Evolutionary conservation across 2,888 invertebrate genomes (phyloP).

Genomic region (Agrotis clavis): DNA sequence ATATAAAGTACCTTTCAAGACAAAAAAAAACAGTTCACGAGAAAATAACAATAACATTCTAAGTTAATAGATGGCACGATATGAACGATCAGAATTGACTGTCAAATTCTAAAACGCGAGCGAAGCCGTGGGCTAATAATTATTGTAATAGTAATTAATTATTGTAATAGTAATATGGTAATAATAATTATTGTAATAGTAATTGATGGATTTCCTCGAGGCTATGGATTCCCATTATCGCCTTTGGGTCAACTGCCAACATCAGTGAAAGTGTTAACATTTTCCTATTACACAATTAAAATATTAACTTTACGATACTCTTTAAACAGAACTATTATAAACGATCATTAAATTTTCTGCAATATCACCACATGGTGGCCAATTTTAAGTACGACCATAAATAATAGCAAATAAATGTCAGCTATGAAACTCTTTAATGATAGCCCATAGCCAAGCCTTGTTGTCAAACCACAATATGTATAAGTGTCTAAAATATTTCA

Average conservation of each 20-base stretch:
- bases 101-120: no score
- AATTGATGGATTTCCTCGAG: slow-evolving; percentile 12
- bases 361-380: neutral
- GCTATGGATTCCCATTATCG: slow-evolving; percentile 4
- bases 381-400: slow-evolving; percentile 26
- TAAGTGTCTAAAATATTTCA: slow-evolving; percentile 39
- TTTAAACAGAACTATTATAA: neutral
- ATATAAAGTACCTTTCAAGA: no score
- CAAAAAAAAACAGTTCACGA: no score
- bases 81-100: no score
- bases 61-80: no score
- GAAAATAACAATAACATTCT: no score
- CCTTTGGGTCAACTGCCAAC: neutral
- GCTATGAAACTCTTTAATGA: slow-evolving; percentile 36
- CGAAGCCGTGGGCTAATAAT: no score
- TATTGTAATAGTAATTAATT: no score
- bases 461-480: slow-evolving; percentile 2
- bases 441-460: slow-evolving; percentile 20
- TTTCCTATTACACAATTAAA: neutral
- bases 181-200: no score
- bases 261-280: slow-evolving; percentile 16
- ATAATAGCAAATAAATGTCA: slow-evolving; percentile 29
- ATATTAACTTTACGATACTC: slow-evolving; percentile 2
- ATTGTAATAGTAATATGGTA: neutral
- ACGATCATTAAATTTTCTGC: neutral